Evolutionary conservation across 2,888 invertebrate genomes (phyloP).

Genomic region (Amiota communis): DNA sequence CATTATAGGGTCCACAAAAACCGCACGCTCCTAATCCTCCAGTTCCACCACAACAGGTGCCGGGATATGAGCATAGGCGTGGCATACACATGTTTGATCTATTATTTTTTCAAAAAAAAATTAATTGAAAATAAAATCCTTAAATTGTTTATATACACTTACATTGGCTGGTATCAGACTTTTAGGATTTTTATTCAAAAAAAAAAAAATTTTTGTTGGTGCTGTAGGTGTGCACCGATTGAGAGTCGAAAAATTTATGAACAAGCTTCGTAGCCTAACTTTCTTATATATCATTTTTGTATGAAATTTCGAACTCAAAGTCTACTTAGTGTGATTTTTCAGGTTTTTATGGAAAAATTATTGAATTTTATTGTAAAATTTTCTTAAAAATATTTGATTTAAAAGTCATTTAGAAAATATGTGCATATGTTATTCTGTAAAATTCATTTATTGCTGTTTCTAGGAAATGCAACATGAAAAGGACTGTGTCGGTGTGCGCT

Average conservation of each 20-base stretch:
- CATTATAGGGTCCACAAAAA: slow-evolving; percentile 57
- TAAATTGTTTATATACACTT: slow-evolving; percentile 29
- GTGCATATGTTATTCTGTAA: too few relatives aligned
- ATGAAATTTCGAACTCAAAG: background rate
- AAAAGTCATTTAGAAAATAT: too few relatives aligned
- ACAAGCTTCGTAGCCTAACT: background rate
- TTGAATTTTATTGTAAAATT: too few relatives aligned
- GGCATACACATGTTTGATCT: slow-evolving; percentile 53
- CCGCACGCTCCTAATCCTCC: slow-evolving; percentile 56
- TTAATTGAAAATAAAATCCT: background rate
- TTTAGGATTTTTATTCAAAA: slow-evolving; percentile 43
- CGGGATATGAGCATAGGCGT: slow-evolving; percentile 53
- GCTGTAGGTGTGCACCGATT: slow-evolving; percentile 43
- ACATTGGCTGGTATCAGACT: slow-evolving; percentile 55
- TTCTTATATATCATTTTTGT: background rate
- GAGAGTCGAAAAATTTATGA: slow-evolving; percentile 43
- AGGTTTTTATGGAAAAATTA: too few relatives aligned
- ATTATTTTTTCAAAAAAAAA: background rate
- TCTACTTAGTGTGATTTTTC: background rate
- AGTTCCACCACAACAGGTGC: slow-evolving; percentile 60
- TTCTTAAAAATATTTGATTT: too few relatives aligned
- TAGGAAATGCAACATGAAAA: too few relatives aligned
- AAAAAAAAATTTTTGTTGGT: slow-evolving; percentile 26
- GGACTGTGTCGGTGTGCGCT: too few relatives aligned
- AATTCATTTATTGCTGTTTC: too few relatives aligned